These are phyloP conservation scores for Coregonus suidteri DNA, from an alignment of 2,797 vertebrate species.

Conservation along the genomic window DNA sequence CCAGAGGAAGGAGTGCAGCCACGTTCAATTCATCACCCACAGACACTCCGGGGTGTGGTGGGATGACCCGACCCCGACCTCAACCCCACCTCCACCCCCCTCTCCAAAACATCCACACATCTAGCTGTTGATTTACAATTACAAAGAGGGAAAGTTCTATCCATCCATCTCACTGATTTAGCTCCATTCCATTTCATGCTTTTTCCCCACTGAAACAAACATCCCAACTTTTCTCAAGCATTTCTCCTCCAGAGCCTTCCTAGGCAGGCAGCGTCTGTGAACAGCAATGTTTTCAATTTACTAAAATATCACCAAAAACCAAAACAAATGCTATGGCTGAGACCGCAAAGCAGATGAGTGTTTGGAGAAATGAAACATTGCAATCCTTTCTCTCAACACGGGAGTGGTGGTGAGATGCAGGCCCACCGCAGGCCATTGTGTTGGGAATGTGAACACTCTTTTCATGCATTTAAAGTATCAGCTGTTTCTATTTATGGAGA, in stretches of 20 bases:
- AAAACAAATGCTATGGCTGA: slow-evolving; percentile 50
- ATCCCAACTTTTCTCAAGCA: neutral
- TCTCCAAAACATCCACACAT: neutral
- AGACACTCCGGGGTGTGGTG: slow-evolving; percentile 23
- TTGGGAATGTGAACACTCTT: neutral
- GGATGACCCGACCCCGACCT: slow-evolving; percentile 10
- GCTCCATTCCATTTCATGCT: slow-evolving; percentile 11
- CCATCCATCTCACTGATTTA: slow-evolving; percentile 7
- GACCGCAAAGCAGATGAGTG: slow-evolving; percentile 34
- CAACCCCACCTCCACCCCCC: neutral
- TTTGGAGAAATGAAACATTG: neutral
- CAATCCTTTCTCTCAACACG: neutral
- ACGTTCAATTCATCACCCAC: slow-evolving; percentile 36
- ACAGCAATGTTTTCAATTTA: slow-evolving; percentile 41
- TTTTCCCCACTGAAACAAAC: neutral
- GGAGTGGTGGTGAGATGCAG: too few relatives aligned
- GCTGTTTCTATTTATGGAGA: slow-evolving; percentile 13
- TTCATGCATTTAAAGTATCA: neutral
- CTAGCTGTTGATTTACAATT: neutral
- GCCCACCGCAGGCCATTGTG: too few relatives aligned
- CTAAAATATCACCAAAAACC: slow-evolving; percentile 45
- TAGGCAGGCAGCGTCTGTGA: neutral
- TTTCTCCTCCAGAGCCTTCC: neutral
- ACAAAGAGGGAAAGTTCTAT: neutral
- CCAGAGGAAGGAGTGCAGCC: slow-evolving; percentile 37